phyloP scores from a whole-genome alignment of 2,888 invertebrate genomes.

The Oasisia sp. region DNA sequence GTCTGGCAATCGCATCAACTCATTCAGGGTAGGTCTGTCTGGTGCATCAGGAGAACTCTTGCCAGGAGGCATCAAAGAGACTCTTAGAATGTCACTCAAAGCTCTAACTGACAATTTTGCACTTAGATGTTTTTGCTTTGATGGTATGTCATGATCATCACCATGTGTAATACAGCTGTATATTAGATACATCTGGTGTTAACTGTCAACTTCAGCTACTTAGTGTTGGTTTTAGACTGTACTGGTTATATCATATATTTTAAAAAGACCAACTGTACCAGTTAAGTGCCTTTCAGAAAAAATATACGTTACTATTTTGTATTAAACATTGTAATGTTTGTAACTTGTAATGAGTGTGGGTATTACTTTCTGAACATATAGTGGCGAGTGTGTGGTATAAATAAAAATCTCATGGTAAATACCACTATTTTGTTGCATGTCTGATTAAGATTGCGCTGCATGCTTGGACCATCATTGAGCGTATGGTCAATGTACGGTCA shows the following conservation, averaged over 20 bases:
- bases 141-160: background rate
- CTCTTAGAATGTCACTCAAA: background rate
- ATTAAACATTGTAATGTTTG: too few relatives aligned
- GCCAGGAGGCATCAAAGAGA: background rate
- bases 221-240: background rate
- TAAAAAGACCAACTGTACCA: background rate
- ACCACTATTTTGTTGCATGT: slow-evolving; percentile 17
- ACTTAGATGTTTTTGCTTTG: background rate
- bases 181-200: background rate
- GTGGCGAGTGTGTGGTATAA: too few relatives aligned
- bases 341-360: too few relatives aligned
- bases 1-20: slow-evolving; percentile 62
- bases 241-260: background rate
- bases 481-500: background rate
- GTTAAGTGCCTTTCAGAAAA: background rate
- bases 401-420: background rate
- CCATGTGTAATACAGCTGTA: too few relatives aligned
- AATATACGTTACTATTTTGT: too few relatives aligned
- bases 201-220: background rate
- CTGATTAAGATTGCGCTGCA: background rate
- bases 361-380: too few relatives aligned
- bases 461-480: background rate
- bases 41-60: background rate
- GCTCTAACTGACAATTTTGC: background rate
- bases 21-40: slow-evolving; percentile 54